phyloP scores from a whole-genome alignment of 2,888 invertebrate genomes.

The Julus scandinavius region DNA sequence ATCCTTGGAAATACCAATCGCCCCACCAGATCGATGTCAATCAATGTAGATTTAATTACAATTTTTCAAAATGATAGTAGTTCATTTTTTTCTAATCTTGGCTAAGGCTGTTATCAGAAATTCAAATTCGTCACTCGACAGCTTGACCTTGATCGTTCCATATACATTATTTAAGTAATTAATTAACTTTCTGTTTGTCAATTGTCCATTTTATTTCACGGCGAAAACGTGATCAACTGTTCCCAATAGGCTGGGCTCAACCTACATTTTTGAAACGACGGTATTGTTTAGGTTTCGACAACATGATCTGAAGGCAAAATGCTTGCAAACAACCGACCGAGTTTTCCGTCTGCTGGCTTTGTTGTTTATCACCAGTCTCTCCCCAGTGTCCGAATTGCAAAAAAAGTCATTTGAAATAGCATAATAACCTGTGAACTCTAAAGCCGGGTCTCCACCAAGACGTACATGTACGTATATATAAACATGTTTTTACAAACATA shows the following conservation, averaged over 20 bases:
- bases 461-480: too few relatives aligned
- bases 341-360: neutral
- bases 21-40: conserved; percentile 26
- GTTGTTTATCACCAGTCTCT: neutral
- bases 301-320: neutral
- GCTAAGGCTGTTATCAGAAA: neutral
- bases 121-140: conserved; percentile 43
- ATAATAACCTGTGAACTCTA: neutral
- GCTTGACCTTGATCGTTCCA: neutral
- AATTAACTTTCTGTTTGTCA: conserved; percentile 5
- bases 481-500: too few relatives aligned
- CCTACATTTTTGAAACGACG: neutral
- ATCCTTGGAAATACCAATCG: conserved; percentile 26
- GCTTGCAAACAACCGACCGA: neutral
- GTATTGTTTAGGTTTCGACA: conserved; percentile 14
- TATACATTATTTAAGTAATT: conserved; percentile 31
- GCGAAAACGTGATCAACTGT: conserved; percentile 39
- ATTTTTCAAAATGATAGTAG: conserved; percentile 31
- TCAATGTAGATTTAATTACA: conserved; percentile 41
- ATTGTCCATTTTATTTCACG: conserved; percentile 4
- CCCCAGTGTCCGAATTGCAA: neutral
- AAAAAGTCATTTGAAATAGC: neutral
- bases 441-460: too few relatives aligned
- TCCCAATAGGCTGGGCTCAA: conserved; percentile 25
- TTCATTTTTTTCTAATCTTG: conserved; percentile 23